phyloP scores from a whole-genome alignment of 2,888 invertebrate species.

The Melikaiella ostensackeni region DNA sequence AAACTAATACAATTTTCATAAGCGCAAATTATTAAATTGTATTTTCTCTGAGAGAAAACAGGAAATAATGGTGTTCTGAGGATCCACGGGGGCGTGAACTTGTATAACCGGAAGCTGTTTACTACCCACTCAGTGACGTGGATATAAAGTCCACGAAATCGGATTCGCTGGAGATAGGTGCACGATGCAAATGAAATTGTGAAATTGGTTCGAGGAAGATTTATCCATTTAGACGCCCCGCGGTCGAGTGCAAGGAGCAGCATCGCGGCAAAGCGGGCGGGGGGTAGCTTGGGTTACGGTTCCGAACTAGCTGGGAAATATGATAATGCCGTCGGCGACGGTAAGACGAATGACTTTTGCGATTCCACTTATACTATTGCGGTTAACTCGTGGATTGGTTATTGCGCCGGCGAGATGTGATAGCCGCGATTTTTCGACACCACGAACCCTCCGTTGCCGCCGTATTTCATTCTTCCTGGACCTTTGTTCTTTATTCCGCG shows the following conservation, averaged over 20 bases:
- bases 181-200: constrained; percentile 71
- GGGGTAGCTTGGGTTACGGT: constrained; percentile 43
- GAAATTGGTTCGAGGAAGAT: constrained; percentile 70
- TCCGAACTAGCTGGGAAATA: constrained; percentile 64
- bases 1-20: too few relatives aligned
- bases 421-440: constrained; percentile 60
- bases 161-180: constrained; percentile 58
- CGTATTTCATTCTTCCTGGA: constrained; percentile 34
- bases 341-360: constrained; percentile 66
- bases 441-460: constrained; percentile 21
- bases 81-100: constrained; percentile 51
- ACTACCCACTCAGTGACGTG: constrained; percentile 52
- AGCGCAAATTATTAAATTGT: background rate
- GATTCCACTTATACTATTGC: constrained; percentile 60
- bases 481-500: constrained; percentile 33
- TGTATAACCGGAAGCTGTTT: constrained; percentile 58
- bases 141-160: constrained; percentile 57
- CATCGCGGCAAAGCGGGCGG: constrained; percentile 22
- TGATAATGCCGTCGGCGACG: constrained; percentile 69
- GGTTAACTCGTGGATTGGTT: constrained; percentile 69
- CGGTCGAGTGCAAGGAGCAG: constrained; percentile 58
- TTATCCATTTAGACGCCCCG: constrained; percentile 65
- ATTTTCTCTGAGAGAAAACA: background rate
- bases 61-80: constrained; percentile 42
- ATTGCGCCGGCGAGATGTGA: constrained; percentile 59